These are phyloP conservation scores for Ferrisia virgata DNA, from an alignment of 2,888 invertebrate genomes.

Conservation along the genomic window DNA sequence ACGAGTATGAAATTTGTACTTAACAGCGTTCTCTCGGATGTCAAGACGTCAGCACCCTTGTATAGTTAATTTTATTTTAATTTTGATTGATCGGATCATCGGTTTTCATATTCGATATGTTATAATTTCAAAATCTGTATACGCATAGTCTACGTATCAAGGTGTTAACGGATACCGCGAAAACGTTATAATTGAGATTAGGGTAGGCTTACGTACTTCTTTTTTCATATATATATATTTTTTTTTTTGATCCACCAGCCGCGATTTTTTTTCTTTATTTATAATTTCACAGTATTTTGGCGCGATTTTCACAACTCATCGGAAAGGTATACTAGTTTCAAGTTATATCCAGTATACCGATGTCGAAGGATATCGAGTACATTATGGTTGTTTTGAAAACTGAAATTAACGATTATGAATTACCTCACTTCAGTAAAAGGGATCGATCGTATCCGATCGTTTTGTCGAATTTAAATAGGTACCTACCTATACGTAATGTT, in stretches of 20 bases:
- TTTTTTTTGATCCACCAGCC: background rate
- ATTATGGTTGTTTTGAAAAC: constrained; percentile 12
- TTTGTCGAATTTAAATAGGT: background rate
- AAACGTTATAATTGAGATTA: background rate
- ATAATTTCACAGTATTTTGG: background rate
- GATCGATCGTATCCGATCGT: too few relatives aligned
- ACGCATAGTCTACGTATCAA: background rate
- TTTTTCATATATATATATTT: background rate
- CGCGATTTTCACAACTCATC: background rate
- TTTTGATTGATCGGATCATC: constrained; percentile 38
- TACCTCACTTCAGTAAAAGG: background rate
- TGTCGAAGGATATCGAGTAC: background rate
- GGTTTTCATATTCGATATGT: background rate
- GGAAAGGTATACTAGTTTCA: background rate
- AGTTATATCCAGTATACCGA: background rate
- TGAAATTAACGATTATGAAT: background rate
- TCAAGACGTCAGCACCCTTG: background rate
- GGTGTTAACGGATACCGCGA: background rate
- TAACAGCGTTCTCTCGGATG: background rate
- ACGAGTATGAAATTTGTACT: background rate
- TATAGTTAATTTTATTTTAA: constrained; percentile 42
- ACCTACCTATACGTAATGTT: too few relatives aligned
- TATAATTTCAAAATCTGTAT: background rate
- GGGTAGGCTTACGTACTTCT: background rate
- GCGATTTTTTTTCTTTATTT: background rate